Evolutionary conservation across 1,140 invertebrate genomes (phyloP).

Genomic region (Caenorhabditis inopinata): DNA sequence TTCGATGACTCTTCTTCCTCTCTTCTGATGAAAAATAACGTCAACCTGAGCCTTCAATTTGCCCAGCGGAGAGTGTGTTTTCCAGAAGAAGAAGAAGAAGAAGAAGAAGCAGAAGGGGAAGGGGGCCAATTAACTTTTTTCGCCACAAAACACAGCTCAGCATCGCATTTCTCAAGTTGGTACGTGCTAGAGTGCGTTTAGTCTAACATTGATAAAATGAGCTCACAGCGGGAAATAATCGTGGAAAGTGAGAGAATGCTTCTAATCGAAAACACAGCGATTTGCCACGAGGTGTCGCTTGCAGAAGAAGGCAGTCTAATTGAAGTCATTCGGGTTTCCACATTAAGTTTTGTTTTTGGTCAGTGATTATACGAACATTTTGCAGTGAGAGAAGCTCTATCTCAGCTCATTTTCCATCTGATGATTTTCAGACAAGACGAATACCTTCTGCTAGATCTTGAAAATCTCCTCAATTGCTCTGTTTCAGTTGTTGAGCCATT

Average conservation of each 20-base stretch:
- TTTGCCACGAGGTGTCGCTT: not conserved
- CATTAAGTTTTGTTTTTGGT: not conserved
- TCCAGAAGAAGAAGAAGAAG: too few relatives aligned
- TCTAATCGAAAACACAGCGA: not conserved
- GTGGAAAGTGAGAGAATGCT: too few relatives aligned
- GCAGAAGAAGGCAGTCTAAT: not conserved
- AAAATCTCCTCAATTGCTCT: too few relatives aligned
- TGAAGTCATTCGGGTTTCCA: not conserved
- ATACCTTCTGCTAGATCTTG: too few relatives aligned
- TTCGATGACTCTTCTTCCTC: not conserved
- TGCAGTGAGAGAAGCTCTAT: too few relatives aligned
- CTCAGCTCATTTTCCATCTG: too few relatives aligned
- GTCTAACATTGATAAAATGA: too few relatives aligned
- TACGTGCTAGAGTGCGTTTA: too few relatives aligned
- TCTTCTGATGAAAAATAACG: not conserved
- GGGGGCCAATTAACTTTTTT: conserved; percentile 28
- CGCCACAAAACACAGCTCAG: not conserved
- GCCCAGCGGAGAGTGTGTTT: not conserved
- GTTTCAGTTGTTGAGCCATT: too few relatives aligned
- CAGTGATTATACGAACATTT: not conserved
- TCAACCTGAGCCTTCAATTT: not conserved
- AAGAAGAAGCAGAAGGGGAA: too few relatives aligned
- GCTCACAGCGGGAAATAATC: too few relatives aligned
- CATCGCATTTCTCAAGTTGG: not conserved
- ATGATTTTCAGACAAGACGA: too few relatives aligned